Evolutionary conservation across 1,140 invertebrate genomes (phyloP).

Genomic region (Parapsyche elsis): DNA sequence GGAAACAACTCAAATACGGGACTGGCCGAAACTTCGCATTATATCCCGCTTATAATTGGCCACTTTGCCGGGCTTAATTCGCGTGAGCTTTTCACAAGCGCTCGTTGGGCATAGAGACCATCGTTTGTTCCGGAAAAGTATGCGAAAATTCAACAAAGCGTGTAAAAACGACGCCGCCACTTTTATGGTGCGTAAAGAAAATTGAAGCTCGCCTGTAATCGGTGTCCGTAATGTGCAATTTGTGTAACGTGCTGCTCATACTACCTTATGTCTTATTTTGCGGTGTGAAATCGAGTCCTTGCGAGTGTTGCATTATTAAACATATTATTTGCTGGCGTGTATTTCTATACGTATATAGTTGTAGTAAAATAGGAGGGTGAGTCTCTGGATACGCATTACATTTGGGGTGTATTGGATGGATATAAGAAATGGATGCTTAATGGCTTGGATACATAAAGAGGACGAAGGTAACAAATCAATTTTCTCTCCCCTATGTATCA

Average conservation of each 20-base stretch:
- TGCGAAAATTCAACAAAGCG: no score
- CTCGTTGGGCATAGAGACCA: no score
- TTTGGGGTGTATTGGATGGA: not conserved
- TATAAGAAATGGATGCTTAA: constrained; percentile 39
- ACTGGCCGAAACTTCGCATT: constrained; percentile 9
- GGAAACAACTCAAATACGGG: constrained; percentile 2
- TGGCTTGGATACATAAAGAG: constrained; percentile 30
- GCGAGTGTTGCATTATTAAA: not conserved
- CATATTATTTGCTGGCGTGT: not conserved
- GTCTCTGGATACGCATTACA: not conserved
- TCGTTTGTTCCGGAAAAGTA: not conserved
- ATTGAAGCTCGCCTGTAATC: no score
- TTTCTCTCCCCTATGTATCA: constrained; percentile 6
- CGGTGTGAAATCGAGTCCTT: not conserved
- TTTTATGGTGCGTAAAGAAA: no score
- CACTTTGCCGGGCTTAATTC: not conserved
- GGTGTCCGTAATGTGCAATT: no score
- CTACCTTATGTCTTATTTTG: no score
- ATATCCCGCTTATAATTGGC: constrained; percentile 15
- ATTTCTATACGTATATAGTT: not conserved
- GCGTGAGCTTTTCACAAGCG: not conserved
- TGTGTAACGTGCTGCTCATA: no score
- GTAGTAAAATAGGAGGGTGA: constrained; percentile 9
- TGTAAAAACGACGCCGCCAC: no score
- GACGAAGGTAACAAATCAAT: constrained; percentile 39